phyloP scores from a whole-genome alignment of 2,113 vertebrate species.

The Seriola rivoliana region DNA sequence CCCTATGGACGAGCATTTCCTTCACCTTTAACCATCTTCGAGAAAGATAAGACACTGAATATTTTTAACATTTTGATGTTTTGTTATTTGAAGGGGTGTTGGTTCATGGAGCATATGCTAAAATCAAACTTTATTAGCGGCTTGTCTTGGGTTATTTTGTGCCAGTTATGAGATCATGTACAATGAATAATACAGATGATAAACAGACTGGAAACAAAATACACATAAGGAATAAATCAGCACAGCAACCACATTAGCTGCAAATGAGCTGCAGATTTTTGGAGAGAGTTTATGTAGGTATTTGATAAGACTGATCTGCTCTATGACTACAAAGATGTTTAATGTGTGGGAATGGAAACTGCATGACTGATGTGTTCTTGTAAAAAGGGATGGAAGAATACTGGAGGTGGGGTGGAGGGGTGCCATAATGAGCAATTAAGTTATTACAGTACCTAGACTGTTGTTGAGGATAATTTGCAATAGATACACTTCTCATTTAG shows the following conservation, averaged over 20 bases:
- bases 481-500: not conserved
- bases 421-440: not conserved
- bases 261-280: slow-evolving; percentile 63
- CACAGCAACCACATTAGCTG: slow-evolving; percentile 35
- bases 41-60: slow-evolving; percentile 8
- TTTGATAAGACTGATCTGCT: slow-evolving; percentile 52
- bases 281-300: slow-evolving; percentile 37
- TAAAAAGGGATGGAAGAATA: slow-evolving; percentile 8
- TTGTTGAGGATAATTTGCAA: not conserved
- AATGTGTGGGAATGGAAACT: slow-evolving; percentile 41
- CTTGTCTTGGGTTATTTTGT: slow-evolving; percentile 16
- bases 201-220: slow-evolving; percentile 58
- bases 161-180: slow-evolving; percentile 50
- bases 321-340: slow-evolving; percentile 22
- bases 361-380: not conserved
- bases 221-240: slow-evolving; percentile 49
- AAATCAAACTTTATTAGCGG: slow-evolving; percentile 32
- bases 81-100: slow-evolving; percentile 22
- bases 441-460: not conserved
- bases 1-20: not conserved
- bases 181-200: slow-evolving; percentile 39
- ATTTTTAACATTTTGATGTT: slow-evolving; percentile 4
- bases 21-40: slow-evolving; percentile 30
- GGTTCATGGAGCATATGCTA: not conserved
- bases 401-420: not conserved